These are phyloP conservation scores for Geotrypetes seraphini DNA, from an alignment of 2,797 vertebrate species.

Conservation along the genomic window DNA sequence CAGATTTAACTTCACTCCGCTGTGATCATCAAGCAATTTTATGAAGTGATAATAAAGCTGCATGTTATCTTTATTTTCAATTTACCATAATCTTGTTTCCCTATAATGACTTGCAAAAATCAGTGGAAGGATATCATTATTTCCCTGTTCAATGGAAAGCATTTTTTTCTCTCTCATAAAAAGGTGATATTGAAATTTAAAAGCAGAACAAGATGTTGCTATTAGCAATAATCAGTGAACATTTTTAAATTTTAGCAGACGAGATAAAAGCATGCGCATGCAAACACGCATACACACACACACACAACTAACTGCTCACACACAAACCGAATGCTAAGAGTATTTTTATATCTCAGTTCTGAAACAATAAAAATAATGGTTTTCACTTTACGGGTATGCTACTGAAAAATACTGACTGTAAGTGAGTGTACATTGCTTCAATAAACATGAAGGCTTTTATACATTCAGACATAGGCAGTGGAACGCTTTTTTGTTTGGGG, in stretches of 20 bases:
- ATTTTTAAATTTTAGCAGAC: not conserved
- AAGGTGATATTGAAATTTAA: slow-evolving; percentile 13
- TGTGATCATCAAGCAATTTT: slow-evolving; percentile 15
- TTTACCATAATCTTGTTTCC: not conserved
- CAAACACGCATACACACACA: no score
- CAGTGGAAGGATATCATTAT: slow-evolving; percentile 4
- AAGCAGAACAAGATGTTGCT: not conserved
- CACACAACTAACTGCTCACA: no score
- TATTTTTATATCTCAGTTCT: not conserved
- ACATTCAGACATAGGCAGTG: no score
- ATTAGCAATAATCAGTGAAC: not conserved
- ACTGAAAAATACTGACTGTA: no score
- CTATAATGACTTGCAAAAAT: not conserved
- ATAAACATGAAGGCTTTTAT: no score
- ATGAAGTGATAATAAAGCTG: slow-evolving; percentile 6
- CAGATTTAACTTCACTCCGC: slow-evolving; percentile 14
- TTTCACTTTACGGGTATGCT: no score
- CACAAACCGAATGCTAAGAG: slow-evolving; percentile 5
- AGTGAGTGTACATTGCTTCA: no score
- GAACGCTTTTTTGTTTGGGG: no score
- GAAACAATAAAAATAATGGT: slow-evolving; percentile 7
- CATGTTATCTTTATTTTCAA: not conserved
- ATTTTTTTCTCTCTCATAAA: slow-evolving; percentile 3
- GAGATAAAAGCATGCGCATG: not conserved
- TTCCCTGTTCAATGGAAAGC: slow-evolving; percentile 9